Conservation (phyloP, 2,888 invertebrate species). For the Invenusta paracnida region DNA sequence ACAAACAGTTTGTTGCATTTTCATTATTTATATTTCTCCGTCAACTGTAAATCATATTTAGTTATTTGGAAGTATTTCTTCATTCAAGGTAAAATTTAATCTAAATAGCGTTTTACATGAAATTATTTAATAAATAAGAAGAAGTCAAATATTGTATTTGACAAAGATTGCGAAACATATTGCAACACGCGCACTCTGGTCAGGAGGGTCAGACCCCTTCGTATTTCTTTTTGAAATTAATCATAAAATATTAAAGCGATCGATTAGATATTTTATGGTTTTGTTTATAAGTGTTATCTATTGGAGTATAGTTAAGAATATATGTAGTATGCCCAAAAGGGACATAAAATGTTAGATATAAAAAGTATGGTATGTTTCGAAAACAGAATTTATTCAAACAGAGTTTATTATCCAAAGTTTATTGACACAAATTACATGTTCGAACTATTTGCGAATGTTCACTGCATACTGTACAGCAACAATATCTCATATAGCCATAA, state of each 20-base stretch:
- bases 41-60: too few relatives aligned
- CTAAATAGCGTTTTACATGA: too few relatives aligned
- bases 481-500: neutral
- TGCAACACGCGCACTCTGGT: neutral
- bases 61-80: too few relatives aligned
- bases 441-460: constrained; percentile 21
- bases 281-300: constrained; percentile 12
- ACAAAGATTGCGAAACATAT: too few relatives aligned
- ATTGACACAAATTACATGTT: constrained; percentile 18
- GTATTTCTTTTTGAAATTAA: neutral
- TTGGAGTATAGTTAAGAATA: constrained; percentile 6
- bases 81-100: too few relatives aligned
- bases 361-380: neutral
- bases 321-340: constrained; percentile 8
- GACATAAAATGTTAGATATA: neutral
- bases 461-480: neutral
- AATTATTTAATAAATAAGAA: too few relatives aligned
- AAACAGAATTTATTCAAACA: constrained; percentile 1
- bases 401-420: neutral
- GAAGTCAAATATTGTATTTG: too few relatives aligned
- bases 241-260: constrained; percentile 3
- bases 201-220: neutral
- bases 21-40: too few relatives aligned
- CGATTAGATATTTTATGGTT: neutral
- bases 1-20: too few relatives aligned